A percentile compares a stretch with the other conserved stretches of the same genome.
These are phyloP conservation scores for zebrafish (Danio rerio) DNA, from an alignment of 2,113 vertebrate genomes.

Conservation along the genomic window DNA sequence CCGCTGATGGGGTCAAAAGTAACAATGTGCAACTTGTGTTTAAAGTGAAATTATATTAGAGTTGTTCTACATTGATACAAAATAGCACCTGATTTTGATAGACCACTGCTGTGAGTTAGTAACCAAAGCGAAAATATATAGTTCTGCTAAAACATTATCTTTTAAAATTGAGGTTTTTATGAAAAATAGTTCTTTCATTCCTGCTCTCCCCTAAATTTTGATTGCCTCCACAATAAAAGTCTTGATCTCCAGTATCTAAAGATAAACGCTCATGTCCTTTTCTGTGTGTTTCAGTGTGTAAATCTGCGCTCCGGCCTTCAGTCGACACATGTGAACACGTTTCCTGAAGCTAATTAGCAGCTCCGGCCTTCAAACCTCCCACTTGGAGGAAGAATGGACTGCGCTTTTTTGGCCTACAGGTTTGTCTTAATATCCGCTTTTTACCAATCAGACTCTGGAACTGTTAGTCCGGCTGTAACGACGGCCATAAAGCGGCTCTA, in stretches of 20 bases:
- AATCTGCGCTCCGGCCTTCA: constrained; percentile 48
- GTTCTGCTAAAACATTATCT: too few relatives aligned
- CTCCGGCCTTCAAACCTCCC: constrained; percentile 33
- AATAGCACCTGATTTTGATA: too few relatives aligned
- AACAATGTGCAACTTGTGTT: too few relatives aligned
- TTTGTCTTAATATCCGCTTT: constrained; percentile 44
- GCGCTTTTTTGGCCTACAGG: constrained; percentile 46
- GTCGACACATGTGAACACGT: constrained; percentile 45
- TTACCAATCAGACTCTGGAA: constrained; percentile 52
- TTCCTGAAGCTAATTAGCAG: constrained; percentile 50
- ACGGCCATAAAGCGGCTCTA: constrained; percentile 62
- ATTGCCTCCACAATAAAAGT: too few relatives aligned
- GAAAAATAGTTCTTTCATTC: too few relatives aligned
- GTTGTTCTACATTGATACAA: too few relatives aligned
- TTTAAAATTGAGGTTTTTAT: too few relatives aligned
- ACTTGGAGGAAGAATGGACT: constrained; percentile 39
- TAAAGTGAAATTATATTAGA: too few relatives aligned
- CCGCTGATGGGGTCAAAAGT: too few relatives aligned
- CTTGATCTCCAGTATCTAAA: neutral
- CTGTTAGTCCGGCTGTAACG: constrained; percentile 63
- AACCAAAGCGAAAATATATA: too few relatives aligned
- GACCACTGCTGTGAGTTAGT: too few relatives aligned
- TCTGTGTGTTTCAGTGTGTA: constrained; percentile 39
- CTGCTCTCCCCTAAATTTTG: too few relatives aligned
- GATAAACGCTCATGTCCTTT: constrained; percentile 11